Conservation (phyloP, 2,113 vertebrate species). For the Lutjanus erythropterus region DNA sequence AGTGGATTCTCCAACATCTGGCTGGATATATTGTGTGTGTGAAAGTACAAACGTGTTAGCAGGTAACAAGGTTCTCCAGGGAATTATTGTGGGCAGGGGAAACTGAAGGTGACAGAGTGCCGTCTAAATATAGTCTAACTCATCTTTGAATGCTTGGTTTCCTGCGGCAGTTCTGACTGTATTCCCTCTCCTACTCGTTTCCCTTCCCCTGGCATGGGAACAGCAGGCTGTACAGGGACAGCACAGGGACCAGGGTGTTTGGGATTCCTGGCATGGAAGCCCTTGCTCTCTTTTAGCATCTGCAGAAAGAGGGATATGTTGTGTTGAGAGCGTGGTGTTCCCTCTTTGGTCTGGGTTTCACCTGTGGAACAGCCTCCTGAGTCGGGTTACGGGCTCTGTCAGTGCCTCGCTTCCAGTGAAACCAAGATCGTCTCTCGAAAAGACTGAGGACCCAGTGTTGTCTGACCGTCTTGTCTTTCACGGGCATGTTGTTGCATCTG, state of each 20-base stretch:
- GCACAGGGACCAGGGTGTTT: constrained; percentile 46
- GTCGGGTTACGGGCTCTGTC: constrained; percentile 72
- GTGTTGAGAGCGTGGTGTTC: constrained; percentile 46
- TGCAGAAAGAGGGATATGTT: constrained; percentile 55
- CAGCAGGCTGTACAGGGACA: constrained; percentile 27
- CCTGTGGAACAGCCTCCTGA: constrained; percentile 59
- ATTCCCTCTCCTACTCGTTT: constrained; percentile 26
- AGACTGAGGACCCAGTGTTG: constrained; percentile 66
- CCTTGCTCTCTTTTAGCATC: constrained; percentile 57
- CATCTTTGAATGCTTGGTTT: constrained; percentile 44
- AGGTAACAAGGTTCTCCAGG: constrained; percentile 32
- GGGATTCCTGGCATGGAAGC: constrained; percentile 62
- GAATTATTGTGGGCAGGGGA: constrained; percentile 33
- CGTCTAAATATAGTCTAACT: constrained; percentile 57
- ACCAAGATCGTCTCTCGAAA: constrained; percentile 49
- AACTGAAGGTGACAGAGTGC: constrained; percentile 63
- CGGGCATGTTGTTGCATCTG: constrained; percentile 68
- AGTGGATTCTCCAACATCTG: constrained; percentile 51
- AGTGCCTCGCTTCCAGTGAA: constrained; percentile 53
- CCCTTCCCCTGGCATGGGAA: constrained; percentile 27
- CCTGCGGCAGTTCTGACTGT: constrained; percentile 24
- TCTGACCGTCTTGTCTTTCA: constrained; percentile 69
- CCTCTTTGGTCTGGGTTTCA: constrained; percentile 58
- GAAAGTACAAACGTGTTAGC: constrained; percentile 36
- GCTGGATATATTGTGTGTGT: constrained; percentile 18